phyloP scores from a whole-genome alignment of 2,888 invertebrate species.

The Spodoptera littoralis region DNA sequence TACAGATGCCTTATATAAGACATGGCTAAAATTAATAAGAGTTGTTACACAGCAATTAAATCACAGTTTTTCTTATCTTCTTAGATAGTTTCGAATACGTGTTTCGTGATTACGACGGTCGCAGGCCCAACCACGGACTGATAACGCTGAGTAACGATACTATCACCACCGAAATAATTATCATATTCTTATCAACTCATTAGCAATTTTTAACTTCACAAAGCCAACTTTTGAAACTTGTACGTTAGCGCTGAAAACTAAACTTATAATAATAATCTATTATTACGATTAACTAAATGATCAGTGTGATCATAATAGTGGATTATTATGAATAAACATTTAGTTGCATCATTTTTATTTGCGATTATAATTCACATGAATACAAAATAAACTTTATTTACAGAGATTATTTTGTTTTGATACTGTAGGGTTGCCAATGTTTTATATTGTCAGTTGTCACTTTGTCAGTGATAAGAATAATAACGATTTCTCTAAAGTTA shows the following conservation, averaged over 20 bases:
- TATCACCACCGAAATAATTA: slow-evolving; percentile 55
- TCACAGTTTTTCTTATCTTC: slow-evolving; percentile 63
- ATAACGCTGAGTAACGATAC: slow-evolving; percentile 46
- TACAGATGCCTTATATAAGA: slow-evolving; percentile 72
- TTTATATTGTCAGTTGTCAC: no score
- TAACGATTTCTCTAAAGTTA: no score
- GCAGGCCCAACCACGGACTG: slow-evolving; percentile 56
- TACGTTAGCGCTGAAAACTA: neutral
- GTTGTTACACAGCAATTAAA: slow-evolving; percentile 54
- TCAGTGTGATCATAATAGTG: neutral
- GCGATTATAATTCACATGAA: no score
- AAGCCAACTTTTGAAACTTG: neutral
- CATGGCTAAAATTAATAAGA: slow-evolving; percentile 63
- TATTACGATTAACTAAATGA: no score
- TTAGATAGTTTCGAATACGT: slow-evolving; percentile 42
- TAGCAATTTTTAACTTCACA: slow-evolving; percentile 42
- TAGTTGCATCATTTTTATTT: slow-evolving; percentile 9
- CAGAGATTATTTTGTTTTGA: neutral
- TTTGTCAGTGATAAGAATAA: no score
- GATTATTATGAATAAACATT: slow-evolving; percentile 14
- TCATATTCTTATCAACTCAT: slow-evolving; percentile 59
- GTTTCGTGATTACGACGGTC: slow-evolving; percentile 61
- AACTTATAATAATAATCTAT: no score
- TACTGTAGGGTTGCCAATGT: no score
- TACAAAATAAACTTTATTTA: slow-evolving; percentile 6